These are phyloP conservation scores for Phragmatobia fuliginosa DNA, from an alignment of 2,888 invertebrate genomes.

Conservation along the genomic window DNA sequence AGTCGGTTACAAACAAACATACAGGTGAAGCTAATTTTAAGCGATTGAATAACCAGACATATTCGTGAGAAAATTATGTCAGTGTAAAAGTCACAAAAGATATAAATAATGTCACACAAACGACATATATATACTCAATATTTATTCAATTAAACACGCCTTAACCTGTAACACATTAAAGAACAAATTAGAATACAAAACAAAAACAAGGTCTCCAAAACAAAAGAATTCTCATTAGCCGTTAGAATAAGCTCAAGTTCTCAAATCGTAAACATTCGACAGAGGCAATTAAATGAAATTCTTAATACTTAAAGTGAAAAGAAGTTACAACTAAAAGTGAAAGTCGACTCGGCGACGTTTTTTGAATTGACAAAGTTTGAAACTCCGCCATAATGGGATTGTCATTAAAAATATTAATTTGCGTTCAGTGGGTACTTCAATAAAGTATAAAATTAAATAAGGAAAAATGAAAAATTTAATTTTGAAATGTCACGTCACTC, in stretches of 20 bases:
- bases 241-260: conserved; percentile 37
- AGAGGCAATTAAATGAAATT: conserved; percentile 46
- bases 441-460: conserved; percentile 4
- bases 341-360: conserved; percentile 20
- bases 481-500: neutral
- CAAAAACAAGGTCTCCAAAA: conserved; percentile 25
- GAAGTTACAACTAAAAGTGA: conserved; percentile 37
- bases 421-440: conserved; percentile 14
- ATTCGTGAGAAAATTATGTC: too few relatives aligned
- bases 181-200: conserved; percentile 1
- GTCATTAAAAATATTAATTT: conserved; percentile 50
- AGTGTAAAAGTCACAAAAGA: too few relatives aligned
- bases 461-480: conserved; percentile 1
- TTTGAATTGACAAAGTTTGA: conserved; percentile 35
- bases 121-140: neutral
- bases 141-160: neutral
- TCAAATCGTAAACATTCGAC: conserved; percentile 49
- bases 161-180: neutral
- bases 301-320: conserved; percentile 39
- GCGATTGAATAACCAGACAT: too few relatives aligned
- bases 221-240: conserved; percentile 52
- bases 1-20: too few relatives aligned
- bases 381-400: conserved; percentile 25
- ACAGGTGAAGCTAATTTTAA: too few relatives aligned
- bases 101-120: neutral